Percentiles rank a stretch among this genome's conserved stretches.
phyloP scores from a whole-genome alignment of 1,140 invertebrate genomes.

The Phocides pigmalion region DNA sequence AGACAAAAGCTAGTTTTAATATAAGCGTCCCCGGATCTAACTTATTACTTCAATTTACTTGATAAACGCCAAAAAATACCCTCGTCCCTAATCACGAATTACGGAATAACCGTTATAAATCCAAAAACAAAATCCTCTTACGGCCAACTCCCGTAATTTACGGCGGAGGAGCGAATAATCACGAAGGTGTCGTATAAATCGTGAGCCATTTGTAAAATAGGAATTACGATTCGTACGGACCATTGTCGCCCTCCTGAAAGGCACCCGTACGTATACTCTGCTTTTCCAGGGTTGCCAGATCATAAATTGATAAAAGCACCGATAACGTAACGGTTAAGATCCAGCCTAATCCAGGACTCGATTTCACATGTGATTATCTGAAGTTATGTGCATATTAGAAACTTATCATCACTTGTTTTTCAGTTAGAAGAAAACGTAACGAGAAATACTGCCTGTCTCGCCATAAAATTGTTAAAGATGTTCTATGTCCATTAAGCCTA shows the following conservation, averaged over 20 bases:
- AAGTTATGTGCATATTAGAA: no score
- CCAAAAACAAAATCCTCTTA: conserved; percentile 72
- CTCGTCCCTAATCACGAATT: conserved; percentile 39
- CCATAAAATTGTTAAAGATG: no score
- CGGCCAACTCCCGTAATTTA: conserved; percentile 72
- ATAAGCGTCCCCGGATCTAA: not conserved
- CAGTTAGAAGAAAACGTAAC: no score
- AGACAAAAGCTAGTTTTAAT: no score
- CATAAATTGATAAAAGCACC: no score
- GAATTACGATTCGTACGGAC: conserved; percentile 67
- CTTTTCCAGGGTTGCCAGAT: no score
- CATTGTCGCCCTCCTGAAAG: conserved; percentile 56
- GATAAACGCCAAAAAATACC: not conserved
- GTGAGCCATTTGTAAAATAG: conserved; percentile 81
- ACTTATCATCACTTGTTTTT: no score
- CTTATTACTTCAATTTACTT: not conserved
- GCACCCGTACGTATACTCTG: conserved; percentile 9
- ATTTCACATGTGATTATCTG: no score
- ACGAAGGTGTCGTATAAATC: conserved; percentile 79
- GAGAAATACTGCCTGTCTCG: no score
- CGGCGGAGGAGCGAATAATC: conserved; percentile 73
- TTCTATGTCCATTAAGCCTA: no score
- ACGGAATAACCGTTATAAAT: conserved; percentile 71
- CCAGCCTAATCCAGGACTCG: no score
- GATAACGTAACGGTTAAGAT: no score